A percentile compares a stretch with the other conserved stretches of the same genome.
Conservation (phyloP, 2,113 vertebrate genomes). For the Thinocorus orbignyianus region DNA sequence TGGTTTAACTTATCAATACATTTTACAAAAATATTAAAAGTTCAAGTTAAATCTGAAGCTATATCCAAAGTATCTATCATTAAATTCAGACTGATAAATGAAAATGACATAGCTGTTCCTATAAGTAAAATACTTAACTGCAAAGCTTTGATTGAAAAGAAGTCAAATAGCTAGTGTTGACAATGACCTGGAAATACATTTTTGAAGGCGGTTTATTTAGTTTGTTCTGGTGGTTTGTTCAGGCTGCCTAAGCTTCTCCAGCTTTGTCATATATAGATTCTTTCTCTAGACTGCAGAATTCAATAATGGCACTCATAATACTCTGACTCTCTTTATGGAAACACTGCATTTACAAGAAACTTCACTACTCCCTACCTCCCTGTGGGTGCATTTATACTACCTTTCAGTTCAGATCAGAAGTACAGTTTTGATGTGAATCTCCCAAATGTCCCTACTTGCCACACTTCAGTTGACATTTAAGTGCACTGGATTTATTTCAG, state of each 20-base stretch:
- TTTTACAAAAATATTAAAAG: neutral
- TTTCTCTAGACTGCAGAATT: neutral
- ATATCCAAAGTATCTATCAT: neutral
- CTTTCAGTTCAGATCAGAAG: neutral
- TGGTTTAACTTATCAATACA: neutral
- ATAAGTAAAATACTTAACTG: neutral
- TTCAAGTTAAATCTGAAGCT: neutral
- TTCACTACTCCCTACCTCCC: neutral
- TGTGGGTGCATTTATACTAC: fast-evolving
- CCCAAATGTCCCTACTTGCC: neutral
- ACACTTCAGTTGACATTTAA: neutral
- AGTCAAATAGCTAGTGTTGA: neutral
- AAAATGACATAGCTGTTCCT: neutral
- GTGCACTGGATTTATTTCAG: neutral
- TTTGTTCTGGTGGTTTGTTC: neutral
- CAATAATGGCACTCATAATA: neutral
- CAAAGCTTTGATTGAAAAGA: neutral
- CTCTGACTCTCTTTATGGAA: neutral
- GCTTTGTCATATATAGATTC: neutral
- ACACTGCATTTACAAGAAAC: neutral
- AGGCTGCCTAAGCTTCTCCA: neutral
- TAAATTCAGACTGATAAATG: neutral
- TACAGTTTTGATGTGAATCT: neutral
- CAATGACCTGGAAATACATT: neutral
- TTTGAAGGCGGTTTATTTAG: neutral